phyloP scores from a whole-genome alignment of 2,888 invertebrate species.

The Celastrina argiolus region DNA sequence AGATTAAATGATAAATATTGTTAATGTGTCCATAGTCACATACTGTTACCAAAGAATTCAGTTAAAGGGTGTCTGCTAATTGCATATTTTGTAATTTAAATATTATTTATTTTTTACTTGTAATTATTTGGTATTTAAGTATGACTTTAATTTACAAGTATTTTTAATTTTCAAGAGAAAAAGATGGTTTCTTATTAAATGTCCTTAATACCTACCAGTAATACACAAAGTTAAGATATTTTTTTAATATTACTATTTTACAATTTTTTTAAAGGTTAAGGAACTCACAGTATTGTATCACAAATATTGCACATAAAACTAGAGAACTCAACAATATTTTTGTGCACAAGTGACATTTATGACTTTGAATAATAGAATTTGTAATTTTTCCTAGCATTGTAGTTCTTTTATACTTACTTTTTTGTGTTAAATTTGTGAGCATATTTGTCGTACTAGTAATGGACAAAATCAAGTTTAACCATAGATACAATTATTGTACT shows the following conservation, averaged over 20 bases:
- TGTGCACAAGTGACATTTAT: background rate
- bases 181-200: background rate
- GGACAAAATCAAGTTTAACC: no score
- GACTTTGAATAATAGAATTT: no score
- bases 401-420: no score
- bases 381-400: no score
- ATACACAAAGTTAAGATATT: background rate
- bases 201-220: no score
- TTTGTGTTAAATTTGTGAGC: no score
- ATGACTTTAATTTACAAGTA: background rate
- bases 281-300: background rate
- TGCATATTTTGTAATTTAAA: constrained; percentile 24
- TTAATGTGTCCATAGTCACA: constrained; percentile 33
- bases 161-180: background rate
- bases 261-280: background rate
- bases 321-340: background rate
- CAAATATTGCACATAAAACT: background rate
- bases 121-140: constrained; percentile 15
- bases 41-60: constrained; percentile 41
- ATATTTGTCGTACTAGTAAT: no score
- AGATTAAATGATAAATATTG: constrained; percentile 28
- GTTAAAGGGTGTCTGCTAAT: constrained; percentile 31
- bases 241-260: background rate
- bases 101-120: constrained; percentile 31
- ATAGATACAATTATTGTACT: no score